phyloP scores from a whole-genome alignment of 1,140 invertebrate genomes.

The Tyrophagus putrescentiae region DNA sequence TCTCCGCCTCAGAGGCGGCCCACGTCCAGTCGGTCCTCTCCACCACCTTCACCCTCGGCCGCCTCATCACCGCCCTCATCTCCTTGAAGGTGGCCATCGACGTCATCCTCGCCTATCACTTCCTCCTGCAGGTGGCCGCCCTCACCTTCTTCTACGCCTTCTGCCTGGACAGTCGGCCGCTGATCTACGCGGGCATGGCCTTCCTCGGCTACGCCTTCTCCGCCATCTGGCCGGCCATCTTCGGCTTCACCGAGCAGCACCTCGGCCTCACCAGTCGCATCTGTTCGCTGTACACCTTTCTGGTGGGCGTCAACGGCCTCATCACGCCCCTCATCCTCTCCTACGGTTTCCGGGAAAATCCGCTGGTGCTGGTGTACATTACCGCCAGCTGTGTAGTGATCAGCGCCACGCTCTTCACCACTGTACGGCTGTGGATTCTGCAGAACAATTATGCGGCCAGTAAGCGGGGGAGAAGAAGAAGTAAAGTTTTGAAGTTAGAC shows the following conservation, averaged over 20 bases:
- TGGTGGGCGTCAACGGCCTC: background rate
- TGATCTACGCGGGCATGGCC: background rate
- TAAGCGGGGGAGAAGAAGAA: too few species aligned
- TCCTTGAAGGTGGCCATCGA: background rate
- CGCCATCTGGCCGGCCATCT: conserved; percentile 4
- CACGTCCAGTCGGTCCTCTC: background rate
- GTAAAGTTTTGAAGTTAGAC: too few species aligned
- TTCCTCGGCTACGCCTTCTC: background rate
- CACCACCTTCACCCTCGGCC: background rate
- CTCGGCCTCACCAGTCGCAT: background rate
- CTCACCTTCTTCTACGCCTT: background rate
- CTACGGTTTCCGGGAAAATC: background rate
- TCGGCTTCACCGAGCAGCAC: background rate
- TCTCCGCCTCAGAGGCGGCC: background rate
- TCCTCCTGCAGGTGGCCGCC: background rate
- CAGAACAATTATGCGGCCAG: too few species aligned
- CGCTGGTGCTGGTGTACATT: background rate
- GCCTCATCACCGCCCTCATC: background rate
- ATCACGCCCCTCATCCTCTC: background rate
- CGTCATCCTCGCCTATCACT: background rate
- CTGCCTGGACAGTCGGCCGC: too few species aligned
- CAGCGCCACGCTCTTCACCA: background rate
- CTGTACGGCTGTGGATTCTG: background rate
- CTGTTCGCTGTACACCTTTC: conserved; percentile 1
- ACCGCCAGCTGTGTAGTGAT: background rate